Evolutionary conservation across 2,797 vertebrate genomes (phyloP).

Genomic region (Notamacropus eugenii): DNA sequence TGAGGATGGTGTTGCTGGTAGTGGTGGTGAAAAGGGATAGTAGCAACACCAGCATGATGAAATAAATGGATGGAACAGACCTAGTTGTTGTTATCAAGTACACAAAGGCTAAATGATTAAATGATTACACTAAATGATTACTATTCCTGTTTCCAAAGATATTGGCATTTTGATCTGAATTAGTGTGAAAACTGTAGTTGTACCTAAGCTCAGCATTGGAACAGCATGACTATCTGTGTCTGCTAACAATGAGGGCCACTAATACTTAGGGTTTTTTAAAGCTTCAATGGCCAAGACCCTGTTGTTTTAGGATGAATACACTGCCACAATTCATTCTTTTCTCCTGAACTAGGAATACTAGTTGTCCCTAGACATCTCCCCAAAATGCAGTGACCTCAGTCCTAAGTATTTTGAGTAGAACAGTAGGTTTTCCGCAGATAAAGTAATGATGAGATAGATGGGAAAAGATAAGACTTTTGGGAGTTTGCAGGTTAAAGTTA

Average conservation of each 20-base stretch:
- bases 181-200: constrained; percentile 29
- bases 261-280: not conserved
- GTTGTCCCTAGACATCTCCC: not conserved
- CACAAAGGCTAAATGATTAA: not conserved
- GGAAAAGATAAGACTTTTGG: not conserved
- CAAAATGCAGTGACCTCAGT: constrained; percentile 12
- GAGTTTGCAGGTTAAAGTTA: not conserved
- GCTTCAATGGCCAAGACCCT: not conserved
- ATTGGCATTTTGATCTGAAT: constrained; percentile 33
- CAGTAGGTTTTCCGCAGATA: not conserved
- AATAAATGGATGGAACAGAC: constrained; percentile 4
- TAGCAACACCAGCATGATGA: not conserved
- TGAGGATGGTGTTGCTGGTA: not conserved
- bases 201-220: constrained; percentile 36
- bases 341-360: not conserved
- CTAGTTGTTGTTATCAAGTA: constrained; percentile 7
- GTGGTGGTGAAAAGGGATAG: not conserved
- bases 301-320: constrained; percentile 1
- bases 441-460: not conserved
- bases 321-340: not conserved
- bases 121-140: constrained; percentile 31
- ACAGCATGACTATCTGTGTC: not conserved
- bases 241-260: not conserved
- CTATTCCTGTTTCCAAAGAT: not conserved
- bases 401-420: not conserved